phyloP scores from a whole-genome alignment of 2,888 invertebrate genomes.

The Hemistola chrysoprasaria region DNA sequence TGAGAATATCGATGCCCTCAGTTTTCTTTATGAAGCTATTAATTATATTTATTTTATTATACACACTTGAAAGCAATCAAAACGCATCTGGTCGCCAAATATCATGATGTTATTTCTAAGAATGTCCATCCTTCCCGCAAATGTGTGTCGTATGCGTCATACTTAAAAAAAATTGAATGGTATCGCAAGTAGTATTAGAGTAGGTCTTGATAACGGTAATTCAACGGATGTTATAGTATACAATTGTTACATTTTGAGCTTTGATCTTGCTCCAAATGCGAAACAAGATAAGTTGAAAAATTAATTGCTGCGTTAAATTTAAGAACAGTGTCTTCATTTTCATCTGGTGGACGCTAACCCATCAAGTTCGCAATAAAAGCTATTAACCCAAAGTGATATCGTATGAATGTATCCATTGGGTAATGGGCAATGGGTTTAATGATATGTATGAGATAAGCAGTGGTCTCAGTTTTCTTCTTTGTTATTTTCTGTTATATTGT shows the following conservation, averaged over 20 bases:
- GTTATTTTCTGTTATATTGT: too few species aligned
- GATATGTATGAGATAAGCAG: conserved; percentile 20
- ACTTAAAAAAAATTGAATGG: conserved; percentile 41
- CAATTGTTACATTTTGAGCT: conserved; percentile 38
- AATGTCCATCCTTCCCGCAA: conserved; percentile 23
- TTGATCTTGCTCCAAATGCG: conserved; percentile 30
- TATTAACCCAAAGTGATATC: not conserved
- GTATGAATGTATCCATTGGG: conserved; percentile 13
- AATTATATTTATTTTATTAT: too few species aligned
- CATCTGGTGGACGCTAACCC: too few species aligned
- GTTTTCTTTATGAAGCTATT: conserved; percentile 31
- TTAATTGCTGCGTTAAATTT: too few species aligned
- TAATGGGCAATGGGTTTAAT: too few species aligned
- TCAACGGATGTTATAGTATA: conserved; percentile 43
- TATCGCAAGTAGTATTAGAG: conserved; percentile 41
- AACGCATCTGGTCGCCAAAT: conserved; percentile 27
- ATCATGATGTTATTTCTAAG: conserved; percentile 37
- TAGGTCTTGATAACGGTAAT: conserved; percentile 56
- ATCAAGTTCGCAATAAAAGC: conserved; percentile 7
- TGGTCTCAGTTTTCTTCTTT: too few species aligned
- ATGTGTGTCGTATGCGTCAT: conserved; percentile 54
- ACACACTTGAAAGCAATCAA: too few species aligned
- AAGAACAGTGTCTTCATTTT: too few species aligned
- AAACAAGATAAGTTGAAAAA: conserved; percentile 27
- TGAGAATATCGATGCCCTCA: conserved; percentile 39